Evolutionary conservation across 2,888 invertebrate species (phyloP).

Genomic region (Clitarchus hookeri): DNA sequence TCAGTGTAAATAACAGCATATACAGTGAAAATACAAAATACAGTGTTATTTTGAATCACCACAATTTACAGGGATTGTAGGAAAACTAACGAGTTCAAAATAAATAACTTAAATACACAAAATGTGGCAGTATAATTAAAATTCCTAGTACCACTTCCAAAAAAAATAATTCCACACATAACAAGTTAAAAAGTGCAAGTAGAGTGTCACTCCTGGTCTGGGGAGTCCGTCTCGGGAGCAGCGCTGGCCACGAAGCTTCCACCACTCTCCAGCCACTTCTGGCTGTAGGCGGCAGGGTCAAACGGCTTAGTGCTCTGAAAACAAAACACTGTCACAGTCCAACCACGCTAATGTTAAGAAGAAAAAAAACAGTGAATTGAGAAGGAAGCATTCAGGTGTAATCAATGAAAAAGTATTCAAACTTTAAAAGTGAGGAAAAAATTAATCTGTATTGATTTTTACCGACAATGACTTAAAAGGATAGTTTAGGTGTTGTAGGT

Average conservation of each 20-base stretch:
- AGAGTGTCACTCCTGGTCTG: constrained; percentile 36
- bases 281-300: constrained; percentile 39
- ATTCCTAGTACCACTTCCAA: background rate
- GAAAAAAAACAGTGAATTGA: too few species aligned
- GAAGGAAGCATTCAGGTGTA: too few species aligned
- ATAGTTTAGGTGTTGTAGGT: too few species aligned
- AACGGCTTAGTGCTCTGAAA: constrained; percentile 39
- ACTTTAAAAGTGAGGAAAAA: too few species aligned
- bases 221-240: constrained; percentile 40
- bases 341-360: too few species aligned
- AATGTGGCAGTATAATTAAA: background rate
- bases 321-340: background rate
- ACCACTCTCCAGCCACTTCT: constrained; percentile 38
- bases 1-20: background rate
- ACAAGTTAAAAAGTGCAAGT: background rate
- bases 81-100: background rate
- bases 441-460: too few species aligned
- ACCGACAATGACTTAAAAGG: too few species aligned
- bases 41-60: background rate
- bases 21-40: background rate
- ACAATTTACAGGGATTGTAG: background rate
- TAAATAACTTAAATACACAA: background rate
- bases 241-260: constrained; percentile 36
- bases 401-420: too few species aligned
- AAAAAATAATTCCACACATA: background rate